Percentiles rank a stretch among this genome's conserved stretches.
phyloP scores from a whole-genome alignment of 2,797 vertebrate species.

The Pitangus sulphuratus region DNA sequence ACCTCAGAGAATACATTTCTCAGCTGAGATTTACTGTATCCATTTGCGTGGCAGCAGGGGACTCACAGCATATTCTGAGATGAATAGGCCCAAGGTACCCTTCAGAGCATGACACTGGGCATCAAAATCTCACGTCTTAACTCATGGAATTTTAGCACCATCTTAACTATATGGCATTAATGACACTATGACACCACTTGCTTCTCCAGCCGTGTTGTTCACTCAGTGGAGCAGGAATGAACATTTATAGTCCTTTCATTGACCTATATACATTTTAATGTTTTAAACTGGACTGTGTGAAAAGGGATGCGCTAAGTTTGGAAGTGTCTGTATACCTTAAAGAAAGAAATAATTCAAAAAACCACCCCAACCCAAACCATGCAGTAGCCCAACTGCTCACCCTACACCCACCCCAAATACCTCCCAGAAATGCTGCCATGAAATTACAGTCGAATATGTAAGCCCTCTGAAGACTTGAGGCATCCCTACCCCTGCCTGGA shows the following conservation, averaged over 20 bases:
- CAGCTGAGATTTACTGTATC: not conserved
- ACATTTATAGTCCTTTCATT: not conserved
- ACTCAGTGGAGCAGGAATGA: not conserved
- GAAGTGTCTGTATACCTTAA: not conserved
- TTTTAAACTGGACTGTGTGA: not conserved
- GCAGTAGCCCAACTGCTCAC: not conserved
- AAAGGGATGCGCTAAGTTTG: not conserved
- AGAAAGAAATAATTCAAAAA: not conserved
- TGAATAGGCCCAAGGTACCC: too few species aligned
- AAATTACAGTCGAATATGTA: rapidly evolving
- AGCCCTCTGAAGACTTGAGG: rapidly evolving
- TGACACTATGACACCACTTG: rapidly evolving
- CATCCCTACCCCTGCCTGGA: not conserved
- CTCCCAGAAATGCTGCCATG: not conserved
- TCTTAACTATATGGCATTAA: rapidly evolving
- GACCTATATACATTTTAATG: not conserved
- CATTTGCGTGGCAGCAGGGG: rapidly evolving
- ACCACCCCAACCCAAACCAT: not conserved
- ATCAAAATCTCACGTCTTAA: not conserved
- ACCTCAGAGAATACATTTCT: not conserved
- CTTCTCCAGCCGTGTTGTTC: not conserved
- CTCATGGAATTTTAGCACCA: not conserved
- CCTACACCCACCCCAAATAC: not conserved
- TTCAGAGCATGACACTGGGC: rapidly evolving
- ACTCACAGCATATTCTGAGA: rapidly evolving